These are phyloP conservation scores for Crenuchus spilurus DNA, from an alignment of 2,797 vertebrate genomes.

Conservation along the genomic window DNA sequence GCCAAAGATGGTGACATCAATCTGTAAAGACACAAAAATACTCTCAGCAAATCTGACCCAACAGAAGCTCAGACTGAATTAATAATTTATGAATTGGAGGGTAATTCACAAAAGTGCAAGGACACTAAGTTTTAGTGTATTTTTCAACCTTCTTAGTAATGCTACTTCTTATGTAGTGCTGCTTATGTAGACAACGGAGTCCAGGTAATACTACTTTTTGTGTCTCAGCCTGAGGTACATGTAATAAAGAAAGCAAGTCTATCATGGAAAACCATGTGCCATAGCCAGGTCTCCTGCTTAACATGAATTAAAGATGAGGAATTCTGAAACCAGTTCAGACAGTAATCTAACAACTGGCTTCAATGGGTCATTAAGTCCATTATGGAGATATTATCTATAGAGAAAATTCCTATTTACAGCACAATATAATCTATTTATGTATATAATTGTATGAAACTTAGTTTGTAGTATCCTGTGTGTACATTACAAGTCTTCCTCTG, in stretches of 20 bases:
- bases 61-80: no score
- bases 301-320: constrained; percentile 23
- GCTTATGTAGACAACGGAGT: no score
- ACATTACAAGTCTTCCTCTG: constrained; percentile 27
- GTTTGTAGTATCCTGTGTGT: constrained; percentile 34
- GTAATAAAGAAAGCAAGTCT: no score
- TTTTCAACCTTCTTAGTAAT: no score
- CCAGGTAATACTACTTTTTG: no score
- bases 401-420: constrained; percentile 12
- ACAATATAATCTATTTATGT: constrained; percentile 17
- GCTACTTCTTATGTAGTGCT: no score
- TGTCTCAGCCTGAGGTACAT: not conserved
- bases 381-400: constrained; percentile 32
- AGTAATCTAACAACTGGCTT: constrained; percentile 14
- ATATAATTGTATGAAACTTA: constrained; percentile 19
- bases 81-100: no score
- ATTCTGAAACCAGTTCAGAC: not conserved
- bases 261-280: not conserved
- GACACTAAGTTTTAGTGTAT: no score
- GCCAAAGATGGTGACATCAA: no score
- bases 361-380: not conserved
- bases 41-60: no score
- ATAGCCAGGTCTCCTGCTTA: not conserved
- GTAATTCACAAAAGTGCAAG: no score
- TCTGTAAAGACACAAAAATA: no score